These are phyloP conservation scores for Mesorhabditis spiculigera DNA, from an alignment of 2,888 invertebrate genomes.

Conservation along the genomic window DNA sequence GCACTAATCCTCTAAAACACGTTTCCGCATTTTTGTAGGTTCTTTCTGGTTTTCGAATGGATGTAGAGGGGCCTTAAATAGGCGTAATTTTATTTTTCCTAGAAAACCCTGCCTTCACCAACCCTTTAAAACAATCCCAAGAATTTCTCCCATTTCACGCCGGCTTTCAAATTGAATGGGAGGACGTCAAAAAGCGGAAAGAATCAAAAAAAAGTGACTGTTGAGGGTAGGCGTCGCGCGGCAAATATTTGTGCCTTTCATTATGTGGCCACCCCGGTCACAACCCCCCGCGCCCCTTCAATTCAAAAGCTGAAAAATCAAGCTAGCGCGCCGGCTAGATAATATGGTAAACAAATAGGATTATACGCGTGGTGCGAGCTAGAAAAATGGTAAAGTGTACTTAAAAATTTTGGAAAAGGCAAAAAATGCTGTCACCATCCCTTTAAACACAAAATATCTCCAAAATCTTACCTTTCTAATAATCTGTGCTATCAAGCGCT, in stretches of 20 bases:
- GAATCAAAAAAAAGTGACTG: background rate
- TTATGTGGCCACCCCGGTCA: background rate
- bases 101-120: too few relatives aligned
- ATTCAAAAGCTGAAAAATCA: background rate
- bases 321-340: background rate
- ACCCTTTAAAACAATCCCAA: too few relatives aligned
- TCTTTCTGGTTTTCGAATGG: too few relatives aligned
- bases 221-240: background rate
- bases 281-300: background rate
- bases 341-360: too few relatives aligned
- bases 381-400: background rate
- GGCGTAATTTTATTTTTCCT: too few relatives aligned
- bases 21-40: too few relatives aligned
- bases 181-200: background rate
- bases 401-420: background rate
- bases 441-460: background rate
- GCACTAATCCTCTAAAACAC: too few relatives aligned
- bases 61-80: too few relatives aligned
- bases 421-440: background rate
- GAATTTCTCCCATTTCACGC: too few relatives aligned
- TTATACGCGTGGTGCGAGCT: too few relatives aligned
- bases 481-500: background rate
- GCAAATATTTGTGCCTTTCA: slow-evolving; percentile 3
- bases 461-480: background rate
- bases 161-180: background rate